phyloP scores from a whole-genome alignment of 2,888 invertebrate species.

The Timandra comae region DNA sequence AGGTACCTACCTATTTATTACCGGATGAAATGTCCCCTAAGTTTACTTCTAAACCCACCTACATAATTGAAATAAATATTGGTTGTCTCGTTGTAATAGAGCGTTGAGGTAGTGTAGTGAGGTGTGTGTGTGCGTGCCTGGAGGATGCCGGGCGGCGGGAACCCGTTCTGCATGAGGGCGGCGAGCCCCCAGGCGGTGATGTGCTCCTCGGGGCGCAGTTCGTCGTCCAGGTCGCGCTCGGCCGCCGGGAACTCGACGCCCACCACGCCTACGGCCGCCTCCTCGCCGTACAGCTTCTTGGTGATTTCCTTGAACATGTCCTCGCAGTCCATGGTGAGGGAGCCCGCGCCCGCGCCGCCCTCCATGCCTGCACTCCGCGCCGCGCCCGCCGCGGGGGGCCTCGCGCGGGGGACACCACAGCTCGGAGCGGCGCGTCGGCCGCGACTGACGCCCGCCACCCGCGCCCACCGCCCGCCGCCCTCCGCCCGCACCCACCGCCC shows the following conservation, averaged over 20 bases:
- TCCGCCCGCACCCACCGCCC: constrained; percentile 23
- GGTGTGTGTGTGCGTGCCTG: no score
- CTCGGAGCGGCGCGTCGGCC: constrained; percentile 52
- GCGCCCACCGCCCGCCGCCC: constrained; percentile 38
- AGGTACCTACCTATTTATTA: no score
- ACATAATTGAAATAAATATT: no score
- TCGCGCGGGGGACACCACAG: constrained; percentile 42
- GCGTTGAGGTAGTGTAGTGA: no score
- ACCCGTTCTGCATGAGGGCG: constrained; percentile 85
- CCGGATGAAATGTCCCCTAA: no score
- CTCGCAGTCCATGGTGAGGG: constrained; percentile 83
- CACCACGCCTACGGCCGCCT: constrained; percentile 66
- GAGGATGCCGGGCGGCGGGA: constrained; percentile 80
- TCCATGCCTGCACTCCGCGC: constrained; percentile 58
- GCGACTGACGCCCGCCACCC: constrained; percentile 61
- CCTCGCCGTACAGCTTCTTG: constrained; percentile 92
- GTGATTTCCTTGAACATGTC: constrained; percentile 95
- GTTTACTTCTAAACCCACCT: no score
- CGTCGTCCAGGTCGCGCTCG: constrained; percentile 69
- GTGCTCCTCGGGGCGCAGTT: constrained; percentile 83
- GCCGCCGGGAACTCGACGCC: constrained; percentile 67
- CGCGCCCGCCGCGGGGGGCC: constrained; percentile 8
- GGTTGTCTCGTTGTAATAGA: no score
- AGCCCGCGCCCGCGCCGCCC: constrained; percentile 56
- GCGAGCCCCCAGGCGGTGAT: constrained; percentile 85